Evolutionary conservation across 1,140 invertebrate species (phyloP), one percentile per base, ranked within the genome.

Genomic region (Ditylenchus dipsaci): DNA sequence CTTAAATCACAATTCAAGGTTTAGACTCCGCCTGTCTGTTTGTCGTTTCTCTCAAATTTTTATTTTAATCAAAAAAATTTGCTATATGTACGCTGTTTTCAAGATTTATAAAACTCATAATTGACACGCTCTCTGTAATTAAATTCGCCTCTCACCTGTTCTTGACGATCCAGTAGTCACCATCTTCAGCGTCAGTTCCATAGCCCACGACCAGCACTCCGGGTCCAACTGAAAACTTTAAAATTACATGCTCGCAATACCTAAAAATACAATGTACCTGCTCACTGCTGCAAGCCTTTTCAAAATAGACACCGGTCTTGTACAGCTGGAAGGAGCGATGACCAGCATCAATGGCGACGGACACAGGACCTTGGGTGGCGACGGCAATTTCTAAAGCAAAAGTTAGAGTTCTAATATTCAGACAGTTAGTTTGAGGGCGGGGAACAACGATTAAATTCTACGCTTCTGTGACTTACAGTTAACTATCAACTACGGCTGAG

Each of bases 341-440:
- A 15, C 88, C 88, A 65, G 95, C 95, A 87, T 97, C 94, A 82
- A 98, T 97, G 67, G 92, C 94, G 81, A 89, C 87, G 15, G 87
- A 86, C 67, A 89, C 82, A 8, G 94, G 94, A 17, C 95, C 94
- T 71, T 93, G 85, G 1, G 90, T 93, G 58, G 92, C 92, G 67
- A n/a, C 88, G 67, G 91, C 91, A 53, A 73, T 68, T 59, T 70
- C 13, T 43, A 29, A 13, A 23, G 1, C 19, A n/a, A 0, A 38
- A 38, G 3, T 38, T 3, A 23, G 33, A 38, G 33, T n/a, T n/a
- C 33, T 38, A 38, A 11, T 38, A 11, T 38, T 38, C 33, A n/a
- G n/a, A 11, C 33, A 38, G 33, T 38, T 38, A 38, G 11, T 11
- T 38, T 5, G 33, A 5, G 33, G 33, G 3, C 11, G 33, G n/a